Evolutionary conservation across 2,888 invertebrate genomes (phyloP), one percentile per base, ranked within the genome.

Genomic region (Tetragonisca angustula): DNA sequence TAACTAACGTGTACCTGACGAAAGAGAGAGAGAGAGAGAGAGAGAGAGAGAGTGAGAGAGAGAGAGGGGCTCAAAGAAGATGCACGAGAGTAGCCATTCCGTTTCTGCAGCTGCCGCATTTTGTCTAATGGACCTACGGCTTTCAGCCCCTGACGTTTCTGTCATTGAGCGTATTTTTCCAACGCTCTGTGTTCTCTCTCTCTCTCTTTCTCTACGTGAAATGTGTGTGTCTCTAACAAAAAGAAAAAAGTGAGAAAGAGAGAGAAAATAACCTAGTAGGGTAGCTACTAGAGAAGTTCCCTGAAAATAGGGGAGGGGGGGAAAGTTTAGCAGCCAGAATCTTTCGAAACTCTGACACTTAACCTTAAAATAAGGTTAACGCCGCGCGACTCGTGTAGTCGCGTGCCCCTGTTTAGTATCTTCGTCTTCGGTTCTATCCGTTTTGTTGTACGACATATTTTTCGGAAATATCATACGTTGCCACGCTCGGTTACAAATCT

Each of bases 21-120:
- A 52, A 54, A 54, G 24, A 24, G 27, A 43, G 1, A 36, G 43
- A 43, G 9, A 36, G 36, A 9, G 36, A 0, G 5, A 9, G 32
- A 17, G 62, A 62, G 11, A 62, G 62, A 62, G 32, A 62, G 24
- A 36, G 36, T 9, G 36, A 11, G 32, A 17, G 27, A 62, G 19
- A 62, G 61, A 62, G 27, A 62, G 24, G 1, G n/a, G 52, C 43
- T 54, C 43, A 56, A 64, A 64, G 71, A 65, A 76, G 56, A 76
- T 61, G 74, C 76, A 70, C 70, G 71, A 32, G 71, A 32, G 71
- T 70, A 69, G 69, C 61, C 49, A 69, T 76, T 76, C 71, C 76
- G 70, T 62, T 70, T 71, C 62, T 70, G 17, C 52, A 24, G 50
- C 36, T 36, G 54, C 24, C 61, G 50, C 61, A 69, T 76, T 69